Evolutionary conservation across 2,113 vertebrate genomes (phyloP), one percentile per base, ranked within the genome.

Genomic region (Lynx canadensis): DNA sequence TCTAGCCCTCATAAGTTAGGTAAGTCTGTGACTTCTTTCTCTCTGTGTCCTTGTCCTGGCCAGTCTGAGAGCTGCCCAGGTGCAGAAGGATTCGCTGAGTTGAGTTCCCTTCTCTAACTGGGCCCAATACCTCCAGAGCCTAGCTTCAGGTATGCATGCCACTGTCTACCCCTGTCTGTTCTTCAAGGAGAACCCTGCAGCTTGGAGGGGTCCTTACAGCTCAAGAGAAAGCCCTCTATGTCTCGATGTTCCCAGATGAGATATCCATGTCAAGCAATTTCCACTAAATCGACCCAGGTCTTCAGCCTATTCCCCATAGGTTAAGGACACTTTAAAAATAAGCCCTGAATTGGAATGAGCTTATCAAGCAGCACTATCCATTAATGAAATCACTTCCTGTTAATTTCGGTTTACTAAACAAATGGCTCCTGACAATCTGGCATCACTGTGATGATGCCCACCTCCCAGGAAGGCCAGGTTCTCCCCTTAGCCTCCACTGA

Each of bases 361-460:
- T 38, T 91, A 65, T 78, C 71, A 63, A 31, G 52, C 41, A 57
- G 74, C 27, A 87, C 90, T 66, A 33, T 63, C 89, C 94, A 79
- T 74, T 97, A 88, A 94, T 95, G 80, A 92, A 96, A 94, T 90
- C 50, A 63, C 88, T 94, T 94, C 36, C 87, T 55, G 76, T 91
- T 94, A 90, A 95, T 90, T 94, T 74, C 74, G 55, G 45, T 68
- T 96, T 94, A 81, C 41, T 76, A 57, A 94, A 76, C 83, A 89
- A 94, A 76, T 45, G 41, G 66, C 33, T 36, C 83, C 73, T 0
- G 2, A 69, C 79, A 96, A 80, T 87, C 86, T 90, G 90, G 87
- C 31, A 8, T 41, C 3, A n/a, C 60, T 86, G 33, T 66, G 52
- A 29, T 7, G 41, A 50, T 13, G 1, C 73, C 60, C 19, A 4